Evolutionary conservation across 2,113 vertebrate species (phyloP), one percentile per base, ranked within the genome.

Genomic region (Casuarius casuarius): DNA sequence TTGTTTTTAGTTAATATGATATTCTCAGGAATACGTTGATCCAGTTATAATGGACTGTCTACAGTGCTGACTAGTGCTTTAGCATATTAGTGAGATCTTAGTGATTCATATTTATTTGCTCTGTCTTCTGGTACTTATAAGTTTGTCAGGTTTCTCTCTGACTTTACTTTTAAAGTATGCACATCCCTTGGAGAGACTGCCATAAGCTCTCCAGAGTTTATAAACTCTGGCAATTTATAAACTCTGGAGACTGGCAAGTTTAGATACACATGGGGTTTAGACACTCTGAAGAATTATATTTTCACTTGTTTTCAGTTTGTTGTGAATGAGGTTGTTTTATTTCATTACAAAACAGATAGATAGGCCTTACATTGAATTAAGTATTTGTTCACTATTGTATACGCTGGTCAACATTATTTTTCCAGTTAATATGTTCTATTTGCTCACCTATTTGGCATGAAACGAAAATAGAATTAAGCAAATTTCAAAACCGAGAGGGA

Each of bases 1-100:
- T 96, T 92, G 91, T 2, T 83, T 92, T 95, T 59, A 90, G 54
- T 63, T 80, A 90, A 90, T 80, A 21, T 19, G 22, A 54, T 90
- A 49, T 67, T 88, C 78, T 81, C 54, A 74, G 75, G 56, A 90
- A 80, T 59, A 35, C 1, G 10, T 58, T 94, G 82, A 95, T 91
- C 72, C 63, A 48, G 72, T 38, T 67, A 28, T 48, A 80, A 75
- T 5, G 46, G 78, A 18, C 71, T 91, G 76, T 59, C 91, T 91
- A 54, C 77, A 68, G 9, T 31, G 73, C 86, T 7, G 15, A 65
- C 4, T 35, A 51, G 78, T 85, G 82, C 40, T 20, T 84, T 6
- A 83, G 81, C 87, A 29, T 86, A 52, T 73, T 80, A 87, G 77
- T 87, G 89, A 94, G 87, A 59, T 48, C 66, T 92, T 59, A 59